Percentiles rank a stretch among this genome's conserved stretches.
phyloP scores from a whole-genome alignment of 2,888 invertebrate species.

The Mesorhabditis sp. region DNA sequence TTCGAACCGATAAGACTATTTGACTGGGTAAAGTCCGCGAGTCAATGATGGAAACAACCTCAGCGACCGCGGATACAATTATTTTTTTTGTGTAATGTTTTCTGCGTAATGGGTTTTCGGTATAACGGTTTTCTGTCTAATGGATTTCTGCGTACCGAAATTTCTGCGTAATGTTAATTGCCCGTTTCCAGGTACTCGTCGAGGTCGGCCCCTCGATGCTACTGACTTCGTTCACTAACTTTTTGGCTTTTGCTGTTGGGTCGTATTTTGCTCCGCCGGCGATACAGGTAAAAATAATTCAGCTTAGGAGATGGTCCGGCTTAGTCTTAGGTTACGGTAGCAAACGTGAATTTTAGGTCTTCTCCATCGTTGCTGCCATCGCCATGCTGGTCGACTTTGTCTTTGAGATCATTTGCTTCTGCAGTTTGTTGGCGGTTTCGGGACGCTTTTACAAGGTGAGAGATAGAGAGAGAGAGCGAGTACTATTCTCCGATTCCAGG shows the following conservation, averaged over 20 bases:
- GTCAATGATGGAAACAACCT: no score
- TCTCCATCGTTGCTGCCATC: constrained; percentile 23
- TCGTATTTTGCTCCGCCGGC: constrained; percentile 20
- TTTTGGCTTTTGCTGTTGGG: constrained; percentile 27
- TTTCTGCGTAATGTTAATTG: no score
- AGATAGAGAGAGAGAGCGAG: no score
- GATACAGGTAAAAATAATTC: constrained; percentile 21
- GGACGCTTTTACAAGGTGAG: constrained; percentile 16
- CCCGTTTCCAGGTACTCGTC: constrained; percentile 19
- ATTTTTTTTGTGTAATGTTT: no score
- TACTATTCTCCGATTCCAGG: background rate
- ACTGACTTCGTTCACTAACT: constrained; percentile 25
- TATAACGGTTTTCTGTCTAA: no score
- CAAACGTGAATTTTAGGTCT: constrained; percentile 9
- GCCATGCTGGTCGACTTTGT: constrained; percentile 25
- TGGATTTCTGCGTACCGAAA: no score
- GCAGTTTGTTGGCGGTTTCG: constrained; percentile 19
- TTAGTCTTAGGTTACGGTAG: no score
- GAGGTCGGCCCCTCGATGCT: constrained; percentile 25
- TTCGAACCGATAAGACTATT: no score
- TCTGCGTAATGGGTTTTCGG: no score
- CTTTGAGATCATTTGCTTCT: constrained; percentile 25
- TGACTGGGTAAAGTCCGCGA: no score
- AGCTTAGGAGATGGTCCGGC: no score
- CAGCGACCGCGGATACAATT: no score